Base-by-base conservation (phyloP, 2,113 vertebrate genomes). In the Centrocercus urophasianus region DNA sequence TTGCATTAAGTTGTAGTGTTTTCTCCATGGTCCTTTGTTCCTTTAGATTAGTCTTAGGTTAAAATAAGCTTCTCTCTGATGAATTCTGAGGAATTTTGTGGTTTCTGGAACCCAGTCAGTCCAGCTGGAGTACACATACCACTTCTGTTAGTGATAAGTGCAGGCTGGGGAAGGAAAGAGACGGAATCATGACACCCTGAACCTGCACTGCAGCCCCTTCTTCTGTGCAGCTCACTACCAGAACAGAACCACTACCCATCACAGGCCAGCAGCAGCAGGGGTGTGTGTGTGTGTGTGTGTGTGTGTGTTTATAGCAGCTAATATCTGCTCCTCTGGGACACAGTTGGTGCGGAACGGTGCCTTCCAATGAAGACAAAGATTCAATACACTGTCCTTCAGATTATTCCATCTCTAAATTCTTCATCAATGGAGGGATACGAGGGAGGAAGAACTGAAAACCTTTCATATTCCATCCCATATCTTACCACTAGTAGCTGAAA, bases 1-100 rank as follows among this genome's bases (percentile, higher is more conserved):
- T 96, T 97, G 64, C 86, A 95, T 97, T 97, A 97, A 95, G 91
- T 94, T 96, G 84, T 93, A 95, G 89, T 80, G 83, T 96, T 98
- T 97, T 96, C 93, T 96, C 93, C 13, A 20, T 80, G 93, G 95
- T 95, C 42, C 87, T 96, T 95, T 96, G 92, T 97, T 97, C 95
- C 89, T 95, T 97, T 96, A 95, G 88, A 94, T 96, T 95, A 93
- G 86, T 96, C 92, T 96, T 96, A 91, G 90, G 81, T 97, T 95
- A 95, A 97, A 97, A 98, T 96, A 97, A 97, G 95, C 81, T 74
- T 32, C 93, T 89, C 86, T 75, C 86, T 93, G 83, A 95, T 90
- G 91, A 93, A 96, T 93, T 75, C 0, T 1, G 65, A 59, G 40
- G 74, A 69, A n/a, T 67, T 83, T 83, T 56, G 64, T 90, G 81